Percentiles rank a stretch among this genome's conserved stretches.
These are phyloP conservation scores for Otolemur crassicaudatus DNA, from an alignment of 2,797 vertebrate species.

Conservation along the genomic window DNA sequence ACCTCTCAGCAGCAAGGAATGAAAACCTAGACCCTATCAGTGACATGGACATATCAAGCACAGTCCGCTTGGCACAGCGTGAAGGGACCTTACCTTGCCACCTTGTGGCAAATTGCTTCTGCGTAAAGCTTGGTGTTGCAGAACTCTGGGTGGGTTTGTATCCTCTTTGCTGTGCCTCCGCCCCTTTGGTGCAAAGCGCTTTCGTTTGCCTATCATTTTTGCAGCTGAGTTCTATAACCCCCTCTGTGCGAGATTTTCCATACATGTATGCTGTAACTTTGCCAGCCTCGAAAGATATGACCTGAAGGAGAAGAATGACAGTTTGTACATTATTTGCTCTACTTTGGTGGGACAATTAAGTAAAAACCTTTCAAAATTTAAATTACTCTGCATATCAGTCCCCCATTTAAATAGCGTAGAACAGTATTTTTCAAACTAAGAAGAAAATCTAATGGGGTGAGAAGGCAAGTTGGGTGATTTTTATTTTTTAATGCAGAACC, in stretches of 20 bases:
- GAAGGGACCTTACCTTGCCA: background rate
- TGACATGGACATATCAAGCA: background rate
- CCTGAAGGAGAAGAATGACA: background rate
- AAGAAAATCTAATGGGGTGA: background rate
- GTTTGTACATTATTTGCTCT: background rate
- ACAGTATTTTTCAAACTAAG: background rate
- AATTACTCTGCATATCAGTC: background rate
- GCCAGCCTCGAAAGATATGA: background rate
- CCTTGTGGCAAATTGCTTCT: background rate
- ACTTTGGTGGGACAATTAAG: conserved; percentile 17
- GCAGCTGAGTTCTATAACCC: background rate
- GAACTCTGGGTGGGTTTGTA: background rate
- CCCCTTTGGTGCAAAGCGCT: background rate
- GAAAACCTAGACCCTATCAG: background rate
- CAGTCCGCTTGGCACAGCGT: fast-evolving
- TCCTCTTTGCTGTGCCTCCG: background rate
- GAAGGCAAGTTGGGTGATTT: background rate
- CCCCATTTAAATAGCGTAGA: background rate
- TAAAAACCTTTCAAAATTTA: conserved; percentile 35
- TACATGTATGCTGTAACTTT: background rate
- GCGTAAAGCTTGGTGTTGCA: background rate
- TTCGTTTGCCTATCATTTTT: background rate
- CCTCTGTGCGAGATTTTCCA: background rate
- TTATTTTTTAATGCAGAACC: background rate
- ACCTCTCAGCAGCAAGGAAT: background rate